Evolutionary conservation across 2,113 vertebrate genomes (phyloP).

Genomic region (Rhombomys opimus): DNA sequence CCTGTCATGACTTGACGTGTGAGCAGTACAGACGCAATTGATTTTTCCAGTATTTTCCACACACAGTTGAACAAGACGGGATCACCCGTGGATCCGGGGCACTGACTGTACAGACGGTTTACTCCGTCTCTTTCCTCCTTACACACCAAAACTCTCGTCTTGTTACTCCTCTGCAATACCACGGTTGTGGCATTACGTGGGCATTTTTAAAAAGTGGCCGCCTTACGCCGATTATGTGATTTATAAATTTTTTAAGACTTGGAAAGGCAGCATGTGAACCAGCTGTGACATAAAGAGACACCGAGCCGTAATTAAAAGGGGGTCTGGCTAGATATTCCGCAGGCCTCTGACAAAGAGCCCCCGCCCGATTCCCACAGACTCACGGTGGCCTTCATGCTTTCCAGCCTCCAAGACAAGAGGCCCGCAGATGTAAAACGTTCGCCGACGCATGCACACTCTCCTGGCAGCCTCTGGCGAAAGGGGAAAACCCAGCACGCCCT

Average conservation of each 20-base stretch:
- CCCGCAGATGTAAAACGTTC: not conserved
- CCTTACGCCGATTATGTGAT: not conserved
- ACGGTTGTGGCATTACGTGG: not conserved
- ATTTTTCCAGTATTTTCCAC: not conserved
- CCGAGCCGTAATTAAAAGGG: not conserved
- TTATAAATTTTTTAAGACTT: not conserved
- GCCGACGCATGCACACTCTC: rapidly evolving
- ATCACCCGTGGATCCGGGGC: not conserved
- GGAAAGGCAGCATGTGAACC: not conserved
- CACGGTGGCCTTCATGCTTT: not conserved
- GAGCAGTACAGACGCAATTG: not conserved
- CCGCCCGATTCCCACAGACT: not conserved
- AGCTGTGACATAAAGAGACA: not conserved
- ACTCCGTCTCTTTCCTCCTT: not conserved
- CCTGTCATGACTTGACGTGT: not conserved
- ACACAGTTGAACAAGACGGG: not conserved
- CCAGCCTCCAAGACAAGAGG: not conserved
- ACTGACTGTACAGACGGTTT: not conserved
- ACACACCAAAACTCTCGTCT: not conserved
- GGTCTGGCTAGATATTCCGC: not conserved
- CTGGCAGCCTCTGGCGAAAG: not conserved
- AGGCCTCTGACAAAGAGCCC: not conserved
- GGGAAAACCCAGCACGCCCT: not conserved
- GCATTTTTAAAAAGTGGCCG: not conserved
- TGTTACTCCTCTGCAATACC: not conserved